phyloP scores from a whole-genome alignment of 2,113 vertebrate species.

The Strigops habroptila region DNA sequence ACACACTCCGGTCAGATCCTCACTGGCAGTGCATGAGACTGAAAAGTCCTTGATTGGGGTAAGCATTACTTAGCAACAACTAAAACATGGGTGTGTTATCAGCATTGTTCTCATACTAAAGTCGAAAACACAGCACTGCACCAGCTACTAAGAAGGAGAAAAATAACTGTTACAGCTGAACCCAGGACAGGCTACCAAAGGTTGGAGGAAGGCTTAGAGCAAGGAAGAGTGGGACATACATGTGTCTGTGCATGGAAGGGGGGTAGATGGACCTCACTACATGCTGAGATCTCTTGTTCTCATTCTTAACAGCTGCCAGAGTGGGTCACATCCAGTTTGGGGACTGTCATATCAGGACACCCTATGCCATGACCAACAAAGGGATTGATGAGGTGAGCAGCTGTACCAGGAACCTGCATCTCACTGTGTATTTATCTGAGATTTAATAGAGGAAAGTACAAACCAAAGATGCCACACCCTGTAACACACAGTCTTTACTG shows the following conservation, averaged over 20 bases:
- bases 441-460: neutral
- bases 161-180: too few species aligned
- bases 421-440: neutral
- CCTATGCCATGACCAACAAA: slow-evolving; percentile 77
- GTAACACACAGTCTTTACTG: neutral
- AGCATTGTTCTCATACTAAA: too few species aligned
- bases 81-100: too few species aligned
- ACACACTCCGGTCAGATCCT: too few species aligned
- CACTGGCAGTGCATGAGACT: too few species aligned
- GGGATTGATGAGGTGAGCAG: neutral
- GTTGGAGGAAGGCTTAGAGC: too few species aligned
- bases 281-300: neutral
- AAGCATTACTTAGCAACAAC: too few species aligned
- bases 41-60: too few species aligned
- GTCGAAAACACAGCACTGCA: too few species aligned
- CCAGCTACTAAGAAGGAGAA: too few species aligned
- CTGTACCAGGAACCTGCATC: neutral
- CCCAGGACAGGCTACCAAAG: neutral
- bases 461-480: neutral
- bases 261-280: rapidly evolving
- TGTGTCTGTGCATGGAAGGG: too few species aligned
- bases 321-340: slow-evolving; percentile 83
- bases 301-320: slow-evolving; percentile 47
- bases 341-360: slow-evolving; percentile 75
- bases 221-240: too few species aligned